These are phyloP conservation scores for Numida meleagris DNA, from an alignment of 2,113 vertebrate genomes.

Conservation along the genomic window DNA sequence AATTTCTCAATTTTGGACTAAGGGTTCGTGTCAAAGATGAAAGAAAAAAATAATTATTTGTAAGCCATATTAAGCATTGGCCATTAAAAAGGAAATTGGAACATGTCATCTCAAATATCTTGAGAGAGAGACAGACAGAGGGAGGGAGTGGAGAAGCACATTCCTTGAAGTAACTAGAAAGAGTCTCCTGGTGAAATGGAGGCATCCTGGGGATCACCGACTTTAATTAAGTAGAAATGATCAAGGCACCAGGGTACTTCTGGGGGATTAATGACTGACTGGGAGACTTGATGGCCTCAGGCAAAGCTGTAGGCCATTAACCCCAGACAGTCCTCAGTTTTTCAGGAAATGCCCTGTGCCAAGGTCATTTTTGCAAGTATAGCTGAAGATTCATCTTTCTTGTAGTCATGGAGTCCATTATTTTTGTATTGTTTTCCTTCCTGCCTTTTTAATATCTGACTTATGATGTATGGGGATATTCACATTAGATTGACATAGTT, in stretches of 20 bases:
- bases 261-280: constrained; percentile 59
- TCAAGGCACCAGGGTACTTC: constrained; percentile 62
- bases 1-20: constrained; percentile 51
- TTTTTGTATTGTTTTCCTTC: constrained; percentile 18
- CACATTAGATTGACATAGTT: constrained; percentile 27
- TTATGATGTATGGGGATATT: constrained; percentile 26
- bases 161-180: constrained; percentile 70
- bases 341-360: constrained; percentile 54
- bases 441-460: constrained; percentile 30
- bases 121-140: constrained; percentile 27
- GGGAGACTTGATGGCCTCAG: constrained; percentile 55
- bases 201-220: constrained; percentile 62
- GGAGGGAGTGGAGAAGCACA: constrained; percentile 28
- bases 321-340: constrained; percentile 49
- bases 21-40: constrained; percentile 61
- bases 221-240: constrained; percentile 71
- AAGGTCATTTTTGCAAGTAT: constrained; percentile 56
- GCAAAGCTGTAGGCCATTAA: constrained; percentile 72
- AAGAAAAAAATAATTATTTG: constrained; percentile 72
- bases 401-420: not conserved
- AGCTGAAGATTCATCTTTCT: constrained; percentile 55
- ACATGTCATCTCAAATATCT: constrained; percentile 64
- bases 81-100: constrained; percentile 72
- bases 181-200: constrained; percentile 58
- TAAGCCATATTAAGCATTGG: constrained; percentile 66